A percentile compares a stretch with the other conserved stretches of the same genome.
Evolutionary conservation across 2,888 invertebrate species (phyloP).

Genomic region (Phengaris alcon): DNA sequence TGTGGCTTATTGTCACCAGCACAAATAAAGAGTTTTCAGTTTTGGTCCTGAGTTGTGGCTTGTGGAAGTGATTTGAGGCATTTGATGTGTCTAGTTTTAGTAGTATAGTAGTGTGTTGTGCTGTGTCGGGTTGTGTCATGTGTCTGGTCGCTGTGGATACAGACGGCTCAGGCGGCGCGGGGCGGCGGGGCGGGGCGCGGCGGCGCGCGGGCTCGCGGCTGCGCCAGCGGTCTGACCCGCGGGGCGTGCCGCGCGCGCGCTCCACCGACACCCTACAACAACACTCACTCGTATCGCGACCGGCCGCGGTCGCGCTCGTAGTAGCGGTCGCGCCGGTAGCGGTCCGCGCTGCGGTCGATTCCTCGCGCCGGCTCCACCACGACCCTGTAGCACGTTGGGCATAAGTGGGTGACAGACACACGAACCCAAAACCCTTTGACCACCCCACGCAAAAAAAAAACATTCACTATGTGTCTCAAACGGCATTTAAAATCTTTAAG

Average conservation of each 20-base stretch:
- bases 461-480: too few relatives aligned
- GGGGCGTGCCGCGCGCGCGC: slow-evolving; percentile 86
- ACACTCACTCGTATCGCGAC: slow-evolving; percentile 88
- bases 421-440: slow-evolving; percentile 33
- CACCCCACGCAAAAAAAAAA: slow-evolving; percentile 36
- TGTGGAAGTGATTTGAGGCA: too few relatives aligned
- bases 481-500: too few relatives aligned
- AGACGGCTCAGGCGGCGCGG: slow-evolving; percentile 32
- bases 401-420: slow-evolving; percentile 29
- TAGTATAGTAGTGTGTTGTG: slow-evolving; percentile 22
- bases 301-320: slow-evolving; percentile 85
- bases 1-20: too few relatives aligned
- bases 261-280: slow-evolving; percentile 90
- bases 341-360: slow-evolving; percentile 86
- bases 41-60: too few relatives aligned
- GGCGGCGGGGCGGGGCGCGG: slow-evolving; percentile 32
- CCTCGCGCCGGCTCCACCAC: slow-evolving; percentile 93
- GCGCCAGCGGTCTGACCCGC: slow-evolving; percentile 86
- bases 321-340: slow-evolving; percentile 85
- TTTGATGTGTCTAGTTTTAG: too few relatives aligned
- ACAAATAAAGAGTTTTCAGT: too few relatives aligned
- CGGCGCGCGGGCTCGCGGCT: slow-evolving; percentile 69
- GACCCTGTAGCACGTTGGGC: slow-evolving; percentile 80
- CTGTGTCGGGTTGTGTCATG: slow-evolving; percentile 11
- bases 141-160: slow-evolving; percentile 28